Conservation (phyloP, 2,113 vertebrate genomes). For the Lamprologus sp. region DNA sequence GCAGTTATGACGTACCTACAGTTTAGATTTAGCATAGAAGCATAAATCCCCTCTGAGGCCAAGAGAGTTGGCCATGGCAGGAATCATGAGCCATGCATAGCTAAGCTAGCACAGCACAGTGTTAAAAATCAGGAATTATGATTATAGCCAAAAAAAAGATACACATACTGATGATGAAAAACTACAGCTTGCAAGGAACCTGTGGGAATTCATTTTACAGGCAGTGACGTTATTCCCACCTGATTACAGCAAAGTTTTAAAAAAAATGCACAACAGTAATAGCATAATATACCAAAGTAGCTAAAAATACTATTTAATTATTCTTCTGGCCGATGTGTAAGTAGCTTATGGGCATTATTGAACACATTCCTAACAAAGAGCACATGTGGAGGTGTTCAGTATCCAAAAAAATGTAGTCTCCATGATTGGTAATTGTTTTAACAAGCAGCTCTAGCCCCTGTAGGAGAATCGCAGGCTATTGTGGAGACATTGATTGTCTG, state of each 20-base stretch:
- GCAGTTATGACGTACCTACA: neutral
- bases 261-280: neutral
- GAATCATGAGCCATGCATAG: neutral
- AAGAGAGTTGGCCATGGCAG: neutral
- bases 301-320: neutral
- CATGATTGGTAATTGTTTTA: constrained; percentile 21
- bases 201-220: neutral
- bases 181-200: neutral
- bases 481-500: constrained; percentile 42
- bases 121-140: neutral
- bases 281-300: neutral
- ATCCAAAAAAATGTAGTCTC: neutral
- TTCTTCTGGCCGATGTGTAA: neutral
- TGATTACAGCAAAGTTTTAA: neutral
- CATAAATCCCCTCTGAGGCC: neutral
- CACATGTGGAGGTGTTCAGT: neutral
- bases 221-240: neutral
- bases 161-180: neutral
- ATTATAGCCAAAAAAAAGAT: neutral
- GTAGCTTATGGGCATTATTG: neutral
- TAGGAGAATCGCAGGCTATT: neutral
- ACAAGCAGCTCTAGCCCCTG: neutral
- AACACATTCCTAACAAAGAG: neutral
- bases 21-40: neutral
- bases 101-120: neutral